Conservation (phyloP, 2,113 vertebrate genomes). For the Carassius gibelio region DNA sequence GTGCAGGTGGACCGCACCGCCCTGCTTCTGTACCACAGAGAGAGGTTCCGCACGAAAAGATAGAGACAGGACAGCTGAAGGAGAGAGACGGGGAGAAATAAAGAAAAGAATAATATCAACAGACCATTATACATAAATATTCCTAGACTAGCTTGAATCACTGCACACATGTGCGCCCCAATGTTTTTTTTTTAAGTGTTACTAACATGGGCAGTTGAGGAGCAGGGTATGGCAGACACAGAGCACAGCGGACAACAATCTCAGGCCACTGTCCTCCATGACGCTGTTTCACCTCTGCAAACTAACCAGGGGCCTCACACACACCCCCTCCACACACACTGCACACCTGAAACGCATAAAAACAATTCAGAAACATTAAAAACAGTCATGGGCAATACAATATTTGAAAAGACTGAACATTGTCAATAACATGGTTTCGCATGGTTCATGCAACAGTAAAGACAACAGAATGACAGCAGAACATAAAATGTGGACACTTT, state of each 20-base stretch:
- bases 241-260: slow-evolving; percentile 76
- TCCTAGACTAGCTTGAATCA: no score
- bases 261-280: slow-evolving; percentile 77
- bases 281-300: slow-evolving; percentile 67
- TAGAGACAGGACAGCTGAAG: slow-evolving; percentile 41
- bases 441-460: neutral
- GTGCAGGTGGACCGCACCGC: slow-evolving; percentile 73
- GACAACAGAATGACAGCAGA: neutral
- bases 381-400: neutral
- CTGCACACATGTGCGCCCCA: neutral
- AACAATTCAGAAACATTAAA: neutral
- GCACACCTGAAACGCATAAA: slow-evolving; percentile 65
- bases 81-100: slow-evolving; percentile 32
- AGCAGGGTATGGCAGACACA: slow-evolving; percentile 76
- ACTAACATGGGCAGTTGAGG: slow-evolving; percentile 75
- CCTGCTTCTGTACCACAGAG: slow-evolving; percentile 81
- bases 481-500: neutral
- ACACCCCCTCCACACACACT: slow-evolving; percentile 51
- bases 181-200: neutral
- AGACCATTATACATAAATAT: neutral
- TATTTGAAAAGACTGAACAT: neutral
- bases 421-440: neutral
- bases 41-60: slow-evolving; percentile 83
- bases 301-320: slow-evolving; percentile 61
- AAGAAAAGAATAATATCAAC: neutral